Evolutionary conservation across 30 jellyfish, hydroid and myxozoan genomes (phyloP).

Genomic region (Clytia hemisphaerica): DNA sequence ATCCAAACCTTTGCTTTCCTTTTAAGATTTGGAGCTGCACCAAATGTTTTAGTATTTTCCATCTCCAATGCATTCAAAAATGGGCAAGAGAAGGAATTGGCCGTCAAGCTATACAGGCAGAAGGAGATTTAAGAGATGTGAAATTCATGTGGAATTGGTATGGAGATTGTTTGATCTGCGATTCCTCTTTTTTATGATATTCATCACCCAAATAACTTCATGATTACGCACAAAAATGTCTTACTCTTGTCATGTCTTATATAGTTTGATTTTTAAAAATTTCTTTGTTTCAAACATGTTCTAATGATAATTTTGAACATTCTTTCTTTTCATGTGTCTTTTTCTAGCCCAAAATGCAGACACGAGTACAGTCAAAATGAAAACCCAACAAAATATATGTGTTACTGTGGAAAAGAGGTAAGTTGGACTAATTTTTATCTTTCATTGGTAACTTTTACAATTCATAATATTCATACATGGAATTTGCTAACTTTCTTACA

Average conservation of each 20-base stretch:
- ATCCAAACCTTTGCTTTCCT: not conserved
- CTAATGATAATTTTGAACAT: too few species aligned
- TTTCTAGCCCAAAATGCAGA: conserved; percentile 85
- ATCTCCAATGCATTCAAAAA: conserved; percentile 79
- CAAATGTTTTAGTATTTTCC: conserved; percentile 67
- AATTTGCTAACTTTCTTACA: too few species aligned
- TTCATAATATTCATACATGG: not conserved
- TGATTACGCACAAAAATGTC: not conserved
- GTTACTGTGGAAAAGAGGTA: conserved; percentile 93
- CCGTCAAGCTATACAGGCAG: conserved; percentile 32
- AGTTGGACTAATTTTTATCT: not conserved
- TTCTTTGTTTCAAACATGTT: not conserved
- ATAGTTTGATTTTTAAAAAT: not conserved
- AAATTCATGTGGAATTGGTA: conserved; percentile 69
- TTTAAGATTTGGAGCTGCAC: conserved; percentile 83
- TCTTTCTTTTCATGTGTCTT: not conserved
- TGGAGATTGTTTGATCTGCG: not conserved
- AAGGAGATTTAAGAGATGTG: conserved; percentile 28
- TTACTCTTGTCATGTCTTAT: not conserved
- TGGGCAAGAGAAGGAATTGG: conserved; percentile 85
- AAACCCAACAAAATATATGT: conserved; percentile 61
- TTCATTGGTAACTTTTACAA: not conserved
- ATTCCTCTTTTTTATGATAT: not conserved
- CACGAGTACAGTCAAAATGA: conserved; percentile 54
- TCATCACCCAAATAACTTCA: not conserved